Evolutionary conservation across 2,113 vertebrate genomes (phyloP), one percentile per base, ranked within the genome.

Genomic region (Brachypodius melanocephalos): DNA sequence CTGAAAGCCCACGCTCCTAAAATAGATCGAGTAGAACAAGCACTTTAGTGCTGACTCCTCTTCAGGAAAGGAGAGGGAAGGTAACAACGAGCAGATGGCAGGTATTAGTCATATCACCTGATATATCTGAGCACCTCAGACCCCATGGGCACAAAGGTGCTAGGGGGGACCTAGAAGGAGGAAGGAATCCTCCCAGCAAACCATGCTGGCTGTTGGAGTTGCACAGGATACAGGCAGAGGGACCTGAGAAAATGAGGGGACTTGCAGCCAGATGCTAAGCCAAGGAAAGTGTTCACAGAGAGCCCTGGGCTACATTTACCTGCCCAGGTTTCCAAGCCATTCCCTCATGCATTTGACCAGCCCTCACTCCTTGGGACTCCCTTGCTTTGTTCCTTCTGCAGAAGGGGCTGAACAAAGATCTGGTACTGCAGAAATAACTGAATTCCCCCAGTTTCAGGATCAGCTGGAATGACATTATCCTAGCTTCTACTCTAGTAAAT

Each of bases 51-150:
- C 69, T 55, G 88, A 73, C 55, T 94, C 42, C 72, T 48, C 51
- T 81, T 90, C 71, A 77, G 82, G 82, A 93, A 55, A 93, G 88
- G 66, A 78, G 85, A 77, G 71, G 57, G 88, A 80, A 95, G 82
- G 92, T 93, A 88, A 62, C 78, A 49, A 31, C 11, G 72, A 93
- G 62, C 88, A 95, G 90, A 88, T 93, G 90, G 85, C 89, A 92
- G 58, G 42, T 95, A 69, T 97, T 93, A 97, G 74, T 88, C 90
- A 94, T 16, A 10, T 85, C 92, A 73, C 85, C 82, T 94, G 45
- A 91, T 88, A 12, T 17, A 88, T 90, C 78, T 85, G 67, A 46
- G 62, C 75, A 69, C 59, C 78, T 88, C 26, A 61, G 78, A 66
- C 16, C 7, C n/a, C 65, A 10, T 42, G 8, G 5, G n/a, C 54